phyloP scores from a whole-genome alignment of 2,797 vertebrate genomes.

The Ctenopoma multispine region DNA sequence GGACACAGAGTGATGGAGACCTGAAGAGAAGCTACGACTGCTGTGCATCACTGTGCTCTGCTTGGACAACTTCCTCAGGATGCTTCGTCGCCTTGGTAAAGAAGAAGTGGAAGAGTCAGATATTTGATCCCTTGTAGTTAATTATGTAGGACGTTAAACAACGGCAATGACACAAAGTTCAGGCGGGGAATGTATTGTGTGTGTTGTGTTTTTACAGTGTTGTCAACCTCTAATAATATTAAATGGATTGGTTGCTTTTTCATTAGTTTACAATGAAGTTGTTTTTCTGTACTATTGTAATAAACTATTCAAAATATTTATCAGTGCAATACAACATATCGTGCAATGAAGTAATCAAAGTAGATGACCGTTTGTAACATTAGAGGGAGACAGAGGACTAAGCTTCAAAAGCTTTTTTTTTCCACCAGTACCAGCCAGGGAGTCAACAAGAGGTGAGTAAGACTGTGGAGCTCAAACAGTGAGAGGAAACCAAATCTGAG shows the following conservation, averaged over 20 bases:
- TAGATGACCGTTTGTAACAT: slow-evolving; percentile 11
- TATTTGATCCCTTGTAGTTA: neutral
- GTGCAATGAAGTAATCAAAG: neutral
- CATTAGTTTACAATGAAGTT: too few relatives aligned
- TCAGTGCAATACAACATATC: neutral
- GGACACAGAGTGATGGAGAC: slow-evolving; percentile 95
- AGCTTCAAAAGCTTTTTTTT: neutral
- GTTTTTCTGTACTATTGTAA: neutral
- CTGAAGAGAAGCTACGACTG: slow-evolving; percentile 95
- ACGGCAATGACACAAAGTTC: neutral
- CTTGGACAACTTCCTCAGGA: slow-evolving; percentile 96
- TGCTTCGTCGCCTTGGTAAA: slow-evolving; percentile 85
- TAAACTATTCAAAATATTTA: neutral
- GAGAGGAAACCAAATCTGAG: neutral
- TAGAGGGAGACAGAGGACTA: slow-evolving; percentile 41
- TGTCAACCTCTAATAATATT: neutral
- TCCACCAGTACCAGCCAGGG: neutral
- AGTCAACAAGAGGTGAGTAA: slow-evolving; percentile 22
- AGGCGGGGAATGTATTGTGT: neutral
- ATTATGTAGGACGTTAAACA: neutral
- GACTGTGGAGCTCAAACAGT: slow-evolving; percentile 8
- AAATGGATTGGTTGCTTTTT: too few relatives aligned
- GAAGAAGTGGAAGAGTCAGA: slow-evolving; percentile 1
- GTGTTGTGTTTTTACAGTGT: neutral
- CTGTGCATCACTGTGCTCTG: slow-evolving; percentile 92